Evolutionary conservation across 92 coral and sea anemone species (phyloP).

Genomic region (Epizoanthus ramosus): DNA sequence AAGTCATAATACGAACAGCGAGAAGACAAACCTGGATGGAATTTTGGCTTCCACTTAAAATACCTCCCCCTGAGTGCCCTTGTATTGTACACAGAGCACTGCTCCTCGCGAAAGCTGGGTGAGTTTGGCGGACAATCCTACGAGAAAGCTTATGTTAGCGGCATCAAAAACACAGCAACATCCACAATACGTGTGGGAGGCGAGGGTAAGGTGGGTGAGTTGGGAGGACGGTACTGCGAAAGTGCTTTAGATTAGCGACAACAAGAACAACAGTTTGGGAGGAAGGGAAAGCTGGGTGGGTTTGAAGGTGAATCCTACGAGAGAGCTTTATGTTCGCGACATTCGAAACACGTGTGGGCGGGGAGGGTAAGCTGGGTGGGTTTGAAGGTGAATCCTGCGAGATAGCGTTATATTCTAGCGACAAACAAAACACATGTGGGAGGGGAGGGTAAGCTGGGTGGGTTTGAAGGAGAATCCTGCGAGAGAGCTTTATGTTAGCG

Average conservation of each 20-base stretch:
- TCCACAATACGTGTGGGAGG: background rate
- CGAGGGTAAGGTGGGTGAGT: background rate
- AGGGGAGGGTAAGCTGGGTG: background rate
- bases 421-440: background rate
- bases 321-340: background rate
- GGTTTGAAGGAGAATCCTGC: background rate
- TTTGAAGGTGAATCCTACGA: background rate
- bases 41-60: slow-evolving; percentile 89
- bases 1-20: no score
- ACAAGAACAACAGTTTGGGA: background rate
- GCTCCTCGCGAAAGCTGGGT: slow-evolving; percentile 73
- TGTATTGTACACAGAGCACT: slow-evolving; percentile 74
- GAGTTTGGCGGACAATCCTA: slow-evolving; percentile 79
- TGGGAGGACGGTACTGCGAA: background rate
- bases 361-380: no score
- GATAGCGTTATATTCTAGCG: background rate
- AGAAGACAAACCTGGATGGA: slow-evolving; percentile 50
- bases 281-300: background rate
- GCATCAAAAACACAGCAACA: no score
- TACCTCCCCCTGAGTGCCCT: slow-evolving; percentile 62
- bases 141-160: background rate
- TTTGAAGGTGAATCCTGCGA: no score
- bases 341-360: background rate
- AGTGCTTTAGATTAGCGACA: background rate
- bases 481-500: no score